phyloP scores from a whole-genome alignment of 2,888 invertebrate genomes.

The Flexamia atlantica region DNA sequence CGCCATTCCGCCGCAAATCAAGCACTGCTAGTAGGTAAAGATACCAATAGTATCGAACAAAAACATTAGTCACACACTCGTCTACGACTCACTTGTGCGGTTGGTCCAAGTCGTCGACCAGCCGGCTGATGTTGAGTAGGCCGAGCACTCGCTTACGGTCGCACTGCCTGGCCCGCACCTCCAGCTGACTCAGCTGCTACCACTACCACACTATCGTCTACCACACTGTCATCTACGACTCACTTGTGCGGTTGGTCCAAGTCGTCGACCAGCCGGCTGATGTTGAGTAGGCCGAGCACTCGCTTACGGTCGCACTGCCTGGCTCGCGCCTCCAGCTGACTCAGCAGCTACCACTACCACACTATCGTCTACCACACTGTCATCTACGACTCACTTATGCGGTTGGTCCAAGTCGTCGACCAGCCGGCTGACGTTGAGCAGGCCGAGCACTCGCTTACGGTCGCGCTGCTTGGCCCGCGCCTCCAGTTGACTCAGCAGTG shows the following conservation, averaged over 20 bases:
- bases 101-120: slow-evolving; percentile 5
- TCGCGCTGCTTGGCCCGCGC: slow-evolving; percentile 43
- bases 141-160: slow-evolving; percentile 2
- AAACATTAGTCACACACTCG: no score
- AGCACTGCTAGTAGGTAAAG: no score
- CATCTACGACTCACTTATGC: slow-evolving; percentile 11
- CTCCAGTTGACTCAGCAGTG: slow-evolving; percentile 62
- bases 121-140: not conserved
- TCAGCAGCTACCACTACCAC: no score
- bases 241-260: not conserved
- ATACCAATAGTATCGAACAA: no score
- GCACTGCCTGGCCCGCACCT: slow-evolving; percentile 53
- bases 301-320: not conserved
- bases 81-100: slow-evolving; percentile 17
- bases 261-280: slow-evolving; percentile 1
- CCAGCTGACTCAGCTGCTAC: slow-evolving; percentile 63
- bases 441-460: not conserved
- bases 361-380: no score
- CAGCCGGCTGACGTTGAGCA: slow-evolving; percentile 4
- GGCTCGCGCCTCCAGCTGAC: slow-evolving; percentile 62
- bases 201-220: no score
- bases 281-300: slow-evolving; percentile 1
- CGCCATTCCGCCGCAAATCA: no score
- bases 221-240: no score
- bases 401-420: not conserved